Percentiles rank a stretch among this genome's conserved stretches.
Conservation (phyloP, 2,113 vertebrate species). For the Sinocyclocheilus anophthalmus region DNA sequence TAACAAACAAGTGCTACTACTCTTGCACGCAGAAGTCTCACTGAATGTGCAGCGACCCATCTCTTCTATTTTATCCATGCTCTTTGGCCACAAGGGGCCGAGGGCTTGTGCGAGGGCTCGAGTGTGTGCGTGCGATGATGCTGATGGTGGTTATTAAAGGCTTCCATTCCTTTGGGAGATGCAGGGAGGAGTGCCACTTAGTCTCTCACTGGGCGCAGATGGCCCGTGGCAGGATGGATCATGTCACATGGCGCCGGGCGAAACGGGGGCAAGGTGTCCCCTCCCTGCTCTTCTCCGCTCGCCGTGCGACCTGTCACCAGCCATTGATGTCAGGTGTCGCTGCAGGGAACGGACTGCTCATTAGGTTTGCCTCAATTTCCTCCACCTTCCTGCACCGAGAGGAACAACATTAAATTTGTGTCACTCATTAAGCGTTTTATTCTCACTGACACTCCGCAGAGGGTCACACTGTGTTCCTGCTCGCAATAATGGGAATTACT, state of each 20-base stretch:
- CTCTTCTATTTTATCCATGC: slow-evolving; percentile 7
- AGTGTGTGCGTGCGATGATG: background rate
- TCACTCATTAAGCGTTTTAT: slow-evolving; percentile 58
- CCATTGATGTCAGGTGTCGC: slow-evolving; percentile 55
- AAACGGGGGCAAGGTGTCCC: slow-evolving; percentile 24
- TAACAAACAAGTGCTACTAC: slow-evolving; percentile 25
- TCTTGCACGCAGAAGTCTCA: background rate
- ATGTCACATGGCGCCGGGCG: slow-evolving; percentile 42
- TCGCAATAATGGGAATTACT: slow-evolving; percentile 45
- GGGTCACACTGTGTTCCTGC: slow-evolving; percentile 18
- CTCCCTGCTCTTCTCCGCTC: slow-evolving; percentile 32
- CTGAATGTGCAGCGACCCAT: slow-evolving; percentile 16
- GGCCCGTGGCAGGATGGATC: slow-evolving; percentile 53
- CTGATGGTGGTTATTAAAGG: slow-evolving; percentile 45
- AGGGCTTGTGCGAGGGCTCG: background rate
- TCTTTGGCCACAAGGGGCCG: slow-evolving; percentile 1
- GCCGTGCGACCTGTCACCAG: slow-evolving; percentile 51
- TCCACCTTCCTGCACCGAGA: slow-evolving; percentile 41
- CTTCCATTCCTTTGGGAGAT: slow-evolving; percentile 32
- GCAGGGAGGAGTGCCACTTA: slow-evolving; percentile 24
- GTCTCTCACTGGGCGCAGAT: slow-evolving; percentile 43
- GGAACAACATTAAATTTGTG: slow-evolving; percentile 60
- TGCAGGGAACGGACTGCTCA: slow-evolving; percentile 53
- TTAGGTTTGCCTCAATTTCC: slow-evolving; percentile 56
- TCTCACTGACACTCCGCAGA: slow-evolving; percentile 50